phyloP scores from a whole-genome alignment of 1,140 invertebrate genomes.

The Orius insidiosus region DNA sequence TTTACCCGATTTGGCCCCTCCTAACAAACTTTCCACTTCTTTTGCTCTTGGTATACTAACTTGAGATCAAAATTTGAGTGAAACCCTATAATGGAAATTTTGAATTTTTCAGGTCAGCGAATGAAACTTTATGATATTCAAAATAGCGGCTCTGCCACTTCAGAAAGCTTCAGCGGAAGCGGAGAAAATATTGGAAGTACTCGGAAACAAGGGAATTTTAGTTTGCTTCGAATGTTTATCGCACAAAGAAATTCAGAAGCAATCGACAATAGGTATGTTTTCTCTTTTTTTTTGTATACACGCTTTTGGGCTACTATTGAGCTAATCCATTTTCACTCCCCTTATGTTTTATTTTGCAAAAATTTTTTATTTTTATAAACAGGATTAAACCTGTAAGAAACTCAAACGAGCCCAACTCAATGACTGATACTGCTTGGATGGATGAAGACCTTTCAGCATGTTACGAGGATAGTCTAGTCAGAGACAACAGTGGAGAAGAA shows the following conservation, averaged over 20 bases:
- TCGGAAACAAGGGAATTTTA: conserved; percentile 44
- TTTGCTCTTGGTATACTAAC: conserved; percentile 10
- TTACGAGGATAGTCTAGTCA: conserved; percentile 26
- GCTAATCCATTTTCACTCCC: too few species aligned
- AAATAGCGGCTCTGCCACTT: conserved; percentile 27
- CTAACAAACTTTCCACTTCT: conserved; percentile 21
- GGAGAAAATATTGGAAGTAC: conserved; percentile 25
- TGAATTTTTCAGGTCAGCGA: conserved; percentile 21
- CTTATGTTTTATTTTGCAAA: too few species aligned
- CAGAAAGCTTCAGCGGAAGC: conserved; percentile 25
- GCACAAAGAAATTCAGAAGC: conserved; percentile 36
- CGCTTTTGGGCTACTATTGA: too few species aligned
- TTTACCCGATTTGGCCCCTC: conserved; percentile 44
- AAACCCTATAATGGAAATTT: too few species aligned
- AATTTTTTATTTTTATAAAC: too few species aligned
- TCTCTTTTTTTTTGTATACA: too few species aligned
- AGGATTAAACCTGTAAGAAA: conserved; percentile 3
- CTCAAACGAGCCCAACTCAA: conserved; percentile 1
- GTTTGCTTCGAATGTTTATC: conserved; percentile 74
- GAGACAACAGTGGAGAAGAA: conserved; percentile 13
- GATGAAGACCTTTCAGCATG: conserved; percentile 12
- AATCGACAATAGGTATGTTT: conserved; percentile 1
- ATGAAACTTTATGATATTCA: conserved; percentile 49
- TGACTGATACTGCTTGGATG: conserved; percentile 4
- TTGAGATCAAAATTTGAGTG: too few species aligned